These are phyloP conservation scores for Terrapene triunguis DNA, from an alignment of 2,113 vertebrate genomes.

Conservation along the genomic window DNA sequence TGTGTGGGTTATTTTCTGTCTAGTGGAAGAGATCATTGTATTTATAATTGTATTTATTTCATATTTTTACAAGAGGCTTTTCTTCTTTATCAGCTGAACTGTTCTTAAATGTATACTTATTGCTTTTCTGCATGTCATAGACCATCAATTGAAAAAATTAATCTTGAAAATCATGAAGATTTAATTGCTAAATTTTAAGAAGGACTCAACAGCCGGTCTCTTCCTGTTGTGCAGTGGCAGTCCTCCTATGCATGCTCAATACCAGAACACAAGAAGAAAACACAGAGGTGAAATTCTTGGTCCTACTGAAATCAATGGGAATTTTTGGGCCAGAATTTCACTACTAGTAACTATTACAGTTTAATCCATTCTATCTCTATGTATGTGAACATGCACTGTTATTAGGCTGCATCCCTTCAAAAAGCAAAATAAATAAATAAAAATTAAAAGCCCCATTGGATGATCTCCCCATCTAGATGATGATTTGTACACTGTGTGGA, in stretches of 20 bases:
- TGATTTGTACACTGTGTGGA: not conserved
- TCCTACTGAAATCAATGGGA: not conserved
- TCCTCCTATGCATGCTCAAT: not conserved
- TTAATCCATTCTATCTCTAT: not conserved
- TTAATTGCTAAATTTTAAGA: not conserved
- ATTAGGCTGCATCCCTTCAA: not conserved
- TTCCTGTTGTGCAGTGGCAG: not conserved
- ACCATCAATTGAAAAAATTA: not conserved
- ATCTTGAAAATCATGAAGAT: not conserved
- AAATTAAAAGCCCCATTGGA: not conserved
- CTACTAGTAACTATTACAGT: not conserved
- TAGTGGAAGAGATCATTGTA: not conserved
- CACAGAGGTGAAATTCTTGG: not conserved
- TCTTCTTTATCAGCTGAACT: not conserved
- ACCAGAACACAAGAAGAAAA: not conserved
- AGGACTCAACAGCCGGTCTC: not conserved
- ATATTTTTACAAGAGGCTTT: not conserved
- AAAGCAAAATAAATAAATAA: fast-evolving
- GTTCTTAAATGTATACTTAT: not conserved
- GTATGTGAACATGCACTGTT: not conserved
- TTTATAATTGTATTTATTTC: not conserved
- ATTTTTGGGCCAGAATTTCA: not conserved
- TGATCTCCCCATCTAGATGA: not conserved
- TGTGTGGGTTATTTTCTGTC: not conserved
- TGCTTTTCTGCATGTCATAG: not conserved